Percentiles rank a stretch among this genome's conserved stretches.
Conservation (phyloP, 2,888 invertebrate genomes). For the Cerastis rubricosa region DNA sequence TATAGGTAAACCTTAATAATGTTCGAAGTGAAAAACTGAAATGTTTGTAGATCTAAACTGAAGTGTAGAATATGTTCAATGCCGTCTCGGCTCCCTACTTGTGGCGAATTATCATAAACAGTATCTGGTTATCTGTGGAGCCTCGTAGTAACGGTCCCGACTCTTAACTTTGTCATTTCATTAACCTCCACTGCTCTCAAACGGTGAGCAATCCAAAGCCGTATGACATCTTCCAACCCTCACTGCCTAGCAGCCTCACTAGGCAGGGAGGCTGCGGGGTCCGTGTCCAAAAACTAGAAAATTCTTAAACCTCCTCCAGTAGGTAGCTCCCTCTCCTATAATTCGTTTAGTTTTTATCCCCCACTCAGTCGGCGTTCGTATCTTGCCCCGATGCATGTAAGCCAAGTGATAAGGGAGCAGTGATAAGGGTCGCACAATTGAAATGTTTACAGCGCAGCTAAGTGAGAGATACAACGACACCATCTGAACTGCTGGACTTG, state of each 20-base stretch:
- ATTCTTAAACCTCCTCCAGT: not conserved
- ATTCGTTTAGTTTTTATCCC: slow-evolving; percentile 16
- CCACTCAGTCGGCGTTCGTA: not conserved
- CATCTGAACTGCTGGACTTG: slow-evolving; percentile 8
- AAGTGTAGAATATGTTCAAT: not conserved
- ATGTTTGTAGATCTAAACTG: slow-evolving; percentile 10
- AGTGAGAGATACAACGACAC: slow-evolving; percentile 31
- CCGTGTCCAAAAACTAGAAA: not conserved
- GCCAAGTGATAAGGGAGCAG: too few relatives aligned
- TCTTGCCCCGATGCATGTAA: slow-evolving; percentile 1
- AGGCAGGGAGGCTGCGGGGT: too few relatives aligned
- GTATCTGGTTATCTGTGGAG: not conserved
- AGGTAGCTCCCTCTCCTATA: not conserved
- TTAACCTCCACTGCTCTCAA: not conserved
- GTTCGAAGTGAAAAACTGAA: slow-evolving; percentile 14
- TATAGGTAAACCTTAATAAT: too few relatives aligned
- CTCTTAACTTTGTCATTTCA: not conserved
- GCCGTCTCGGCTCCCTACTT: too few relatives aligned
- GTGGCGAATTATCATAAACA: not conserved
- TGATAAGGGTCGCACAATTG: slow-evolving; percentile 41
- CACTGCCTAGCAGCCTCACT: not conserved
- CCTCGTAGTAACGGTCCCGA: not conserved
- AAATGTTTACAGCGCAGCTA: slow-evolving; percentile 41
- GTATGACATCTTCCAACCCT: not conserved
- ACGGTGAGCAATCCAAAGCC: not conserved